These are phyloP conservation scores for Sceloporus undulatus DNA, from an alignment of 2,113 vertebrate species.

Conservation along the genomic window DNA sequence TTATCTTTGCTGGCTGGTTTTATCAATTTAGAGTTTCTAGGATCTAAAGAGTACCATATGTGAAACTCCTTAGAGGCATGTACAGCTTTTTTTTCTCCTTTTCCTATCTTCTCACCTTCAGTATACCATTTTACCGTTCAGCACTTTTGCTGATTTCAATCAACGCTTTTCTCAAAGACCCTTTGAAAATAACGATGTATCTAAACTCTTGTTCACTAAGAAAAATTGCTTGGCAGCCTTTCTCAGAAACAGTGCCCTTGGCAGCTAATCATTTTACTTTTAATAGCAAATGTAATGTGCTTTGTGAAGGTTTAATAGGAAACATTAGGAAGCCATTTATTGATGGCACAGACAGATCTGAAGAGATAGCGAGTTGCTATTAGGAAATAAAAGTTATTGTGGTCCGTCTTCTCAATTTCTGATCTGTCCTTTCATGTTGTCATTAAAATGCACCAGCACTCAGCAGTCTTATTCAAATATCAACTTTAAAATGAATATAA, in stretches of 20 bases:
- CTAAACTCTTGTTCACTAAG: slow-evolving; percentile 31
- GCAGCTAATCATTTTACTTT: slow-evolving; percentile 38
- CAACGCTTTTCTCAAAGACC: slow-evolving; percentile 46
- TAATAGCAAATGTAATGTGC: slow-evolving; percentile 37
- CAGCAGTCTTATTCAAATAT: slow-evolving; percentile 14
- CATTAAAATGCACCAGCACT: slow-evolving; percentile 24
- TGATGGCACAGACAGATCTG: not conserved
- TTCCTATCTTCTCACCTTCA: slow-evolving; percentile 47
- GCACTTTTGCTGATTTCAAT: slow-evolving; percentile 46
- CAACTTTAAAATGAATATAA: not conserved
- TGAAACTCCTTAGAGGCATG: slow-evolving; percentile 25
- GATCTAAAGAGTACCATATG: slow-evolving; percentile 29
- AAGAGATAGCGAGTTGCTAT: not conserved
- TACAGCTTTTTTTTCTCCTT: not conserved
- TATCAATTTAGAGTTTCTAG: slow-evolving; percentile 51
- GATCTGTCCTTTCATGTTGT: slow-evolving; percentile 20
- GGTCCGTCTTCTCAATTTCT: slow-evolving; percentile 28
- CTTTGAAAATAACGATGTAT: slow-evolving; percentile 43
- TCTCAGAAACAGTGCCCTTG: slow-evolving; percentile 29
- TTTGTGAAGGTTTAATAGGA: not conserved
- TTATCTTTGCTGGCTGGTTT: slow-evolving; percentile 26
- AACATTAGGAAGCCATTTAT: not conserved
- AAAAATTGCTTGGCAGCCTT: slow-evolving; percentile 14
- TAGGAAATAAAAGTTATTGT: not conserved
- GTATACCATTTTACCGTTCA: slow-evolving; percentile 34